Conservation (phyloP, 2,113 vertebrate species). For the Aldabrachelys gigantea region DNA sequence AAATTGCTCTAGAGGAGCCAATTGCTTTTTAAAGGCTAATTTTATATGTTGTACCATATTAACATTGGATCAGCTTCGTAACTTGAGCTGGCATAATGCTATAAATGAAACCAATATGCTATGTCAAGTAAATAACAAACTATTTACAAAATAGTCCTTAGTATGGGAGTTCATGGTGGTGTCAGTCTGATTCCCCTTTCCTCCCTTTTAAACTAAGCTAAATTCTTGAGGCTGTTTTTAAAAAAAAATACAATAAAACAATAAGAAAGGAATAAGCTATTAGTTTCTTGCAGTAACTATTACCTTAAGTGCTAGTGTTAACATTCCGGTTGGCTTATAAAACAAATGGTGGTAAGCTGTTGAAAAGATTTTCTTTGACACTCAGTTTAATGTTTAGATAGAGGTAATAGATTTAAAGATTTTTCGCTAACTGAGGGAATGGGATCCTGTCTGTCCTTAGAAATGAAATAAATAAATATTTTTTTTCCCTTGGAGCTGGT, state of each 20-base stretch:
- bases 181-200: not conserved
- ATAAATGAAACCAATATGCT: not conserved
- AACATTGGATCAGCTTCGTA: not conserved
- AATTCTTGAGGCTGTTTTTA: not conserved
- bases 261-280: not conserved
- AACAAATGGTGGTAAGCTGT: not conserved
- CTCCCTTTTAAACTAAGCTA: conserved; percentile 7
- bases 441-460: rapidly evolving
- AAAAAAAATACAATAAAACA: not conserved
- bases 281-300: not conserved
- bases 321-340: not conserved
- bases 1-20: not conserved
- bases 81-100: not conserved
- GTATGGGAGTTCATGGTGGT: not conserved
- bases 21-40: not conserved
- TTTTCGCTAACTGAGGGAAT: not conserved
- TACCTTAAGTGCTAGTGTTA: not conserved
- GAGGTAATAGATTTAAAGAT: not conserved
- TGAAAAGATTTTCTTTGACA: not conserved
- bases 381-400: not conserved
- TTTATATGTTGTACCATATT: not conserved
- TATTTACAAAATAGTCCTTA: not conserved
- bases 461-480: not conserved
- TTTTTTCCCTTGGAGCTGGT: not conserved
- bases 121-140: not conserved